Evolutionary conservation across 2,888 invertebrate genomes (phyloP), one percentile per base, ranked within the genome.

Genomic region (Phania funesta): DNA sequence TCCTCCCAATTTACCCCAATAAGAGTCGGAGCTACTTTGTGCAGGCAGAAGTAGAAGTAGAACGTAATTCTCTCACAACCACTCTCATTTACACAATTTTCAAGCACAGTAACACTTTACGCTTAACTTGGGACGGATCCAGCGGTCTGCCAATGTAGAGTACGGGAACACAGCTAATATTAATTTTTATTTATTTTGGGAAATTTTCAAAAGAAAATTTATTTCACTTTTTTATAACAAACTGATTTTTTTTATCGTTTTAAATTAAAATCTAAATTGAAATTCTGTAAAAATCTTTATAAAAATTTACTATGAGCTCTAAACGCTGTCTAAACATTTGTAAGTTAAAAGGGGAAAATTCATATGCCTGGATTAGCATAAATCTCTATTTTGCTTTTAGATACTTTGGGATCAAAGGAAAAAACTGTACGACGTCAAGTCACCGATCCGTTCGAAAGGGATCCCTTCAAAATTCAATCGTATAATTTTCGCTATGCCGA

Each of bases 401-500:
- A 71, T 84, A 84, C 75, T 64, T 85, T 83, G 77, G 86, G 85
- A 85, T 67, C 74, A 68, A 16, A 54, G 62, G 22, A 32, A 35
- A 44, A 13, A 41, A 29, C n/a, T 9, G 62, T 65, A 58, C 32
- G 32, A 8, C 20, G 41, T 1, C 50, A 38, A 18, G 9, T 35
- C 11, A 64, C 62, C n/a, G 90, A 90, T 82, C 84, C 85, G 8
- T 90, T 90, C 60, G 85, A 85, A 77, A 86, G 86, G 16, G 89
- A 90, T 83, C 90, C 89, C 1, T 90, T 90, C 71, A 89, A 90
- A 87, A 86, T 88, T 68, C 87, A 89, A 54, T 90, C 90, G 46
- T 88, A 87, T 56, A 89, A 88, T 60, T 90, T 90, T 78, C 89
- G 84, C 3, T 90, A 90, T 79, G 90, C 90, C 22, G 88, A 89